A percentile compares a stretch with the other conserved stretches of the same genome.
These are phyloP conservation scores for Diglossa cyanea DNA, from an alignment of 2,797 vertebrate species.

Conservation along the genomic window DNA sequence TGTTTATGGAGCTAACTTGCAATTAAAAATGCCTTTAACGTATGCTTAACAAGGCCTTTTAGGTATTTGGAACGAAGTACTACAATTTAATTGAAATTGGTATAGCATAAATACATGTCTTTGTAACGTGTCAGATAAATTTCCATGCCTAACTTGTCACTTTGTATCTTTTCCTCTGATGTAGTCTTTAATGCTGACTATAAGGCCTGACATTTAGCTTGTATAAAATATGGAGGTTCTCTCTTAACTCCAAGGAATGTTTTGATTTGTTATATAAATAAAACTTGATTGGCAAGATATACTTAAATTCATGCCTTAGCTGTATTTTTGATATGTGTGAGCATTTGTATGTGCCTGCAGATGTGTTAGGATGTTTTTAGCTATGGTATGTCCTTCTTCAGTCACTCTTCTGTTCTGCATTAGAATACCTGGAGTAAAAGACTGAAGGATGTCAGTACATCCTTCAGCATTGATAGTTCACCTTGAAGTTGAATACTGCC, in stretches of 20 bases:
- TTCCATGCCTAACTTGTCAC: conserved; percentile 28
- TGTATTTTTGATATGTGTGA: neutral
- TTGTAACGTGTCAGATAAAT: conserved; percentile 47
- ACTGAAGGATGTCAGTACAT: neutral
- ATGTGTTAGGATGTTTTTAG: neutral
- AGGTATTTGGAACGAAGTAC: conserved; percentile 70
- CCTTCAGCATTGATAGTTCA: neutral
- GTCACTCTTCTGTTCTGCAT: neutral
- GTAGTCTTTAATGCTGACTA: neutral
- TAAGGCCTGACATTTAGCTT: neutral
- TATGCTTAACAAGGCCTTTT: conserved; percentile 75
- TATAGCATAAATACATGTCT: conserved; percentile 65
- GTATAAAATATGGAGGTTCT: neutral
- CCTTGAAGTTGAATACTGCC: neutral
- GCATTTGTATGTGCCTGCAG: neutral
- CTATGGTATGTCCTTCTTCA: neutral
- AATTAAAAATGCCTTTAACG: conserved; percentile 76
- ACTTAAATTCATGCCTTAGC: neutral
- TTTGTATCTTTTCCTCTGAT: conserved; percentile 5
- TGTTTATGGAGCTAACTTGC: conserved; percentile 79
- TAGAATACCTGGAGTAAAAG: neutral
- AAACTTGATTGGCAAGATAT: neutral
- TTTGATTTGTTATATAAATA: neutral
- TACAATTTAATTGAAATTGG: conserved; percentile 72
- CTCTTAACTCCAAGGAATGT: neutral